Base-by-base conservation (phyloP, 1,140 invertebrate genomes). In the Frieseomelitta varia region DNA sequence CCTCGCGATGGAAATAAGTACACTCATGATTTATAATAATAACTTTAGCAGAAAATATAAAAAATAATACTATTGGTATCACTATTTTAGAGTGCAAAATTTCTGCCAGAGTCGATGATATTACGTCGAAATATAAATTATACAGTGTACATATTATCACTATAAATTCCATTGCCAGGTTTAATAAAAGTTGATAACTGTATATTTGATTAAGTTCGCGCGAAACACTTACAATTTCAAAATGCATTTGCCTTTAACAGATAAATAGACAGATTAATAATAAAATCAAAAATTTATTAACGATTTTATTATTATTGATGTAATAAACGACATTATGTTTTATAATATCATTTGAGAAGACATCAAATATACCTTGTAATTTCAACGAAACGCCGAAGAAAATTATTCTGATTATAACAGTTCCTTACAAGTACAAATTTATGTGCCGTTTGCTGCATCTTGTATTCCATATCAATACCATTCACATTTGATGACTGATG, bases 201-300 rank as follows among this genome's bases (percentile, higher is more conserved):
- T 72, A 72, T 17, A 27, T 27, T 8, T 72, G 14, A 17, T 72
- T 72, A 72, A 72, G 24, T 51, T 24, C 8, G 1, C 69, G 69
- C 2, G 47, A 72, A 72, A 53, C 53, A 51, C n/a, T 72, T 10
- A 72, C n/a, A 27, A 72, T 27, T 47, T 72, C 69, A 72, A 72
- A 39, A 51, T 72, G n/a, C 1, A 72, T 0, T 10, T n/a, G 47
- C n/a, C 69, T 72, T 19, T 4, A 19, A 51, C 0, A 72, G 6
- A 51, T 72, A 27, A 51, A 72, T 10, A 53, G 21, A n/a, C n/a
- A 19, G 14, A 63, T 63, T 21, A 1, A 21, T 68, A 19, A 67
- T 0, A n/a, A 69, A 30, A 30, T 4, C 4, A 4, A 15, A 27
- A 24, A 14, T 24, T 47, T 69, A 34, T 68, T 65, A 65, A 1